Conservation (phyloP, 30 jellyfish, hydroid and myxozoan genomes). For the Aurelia sp. region DNA sequence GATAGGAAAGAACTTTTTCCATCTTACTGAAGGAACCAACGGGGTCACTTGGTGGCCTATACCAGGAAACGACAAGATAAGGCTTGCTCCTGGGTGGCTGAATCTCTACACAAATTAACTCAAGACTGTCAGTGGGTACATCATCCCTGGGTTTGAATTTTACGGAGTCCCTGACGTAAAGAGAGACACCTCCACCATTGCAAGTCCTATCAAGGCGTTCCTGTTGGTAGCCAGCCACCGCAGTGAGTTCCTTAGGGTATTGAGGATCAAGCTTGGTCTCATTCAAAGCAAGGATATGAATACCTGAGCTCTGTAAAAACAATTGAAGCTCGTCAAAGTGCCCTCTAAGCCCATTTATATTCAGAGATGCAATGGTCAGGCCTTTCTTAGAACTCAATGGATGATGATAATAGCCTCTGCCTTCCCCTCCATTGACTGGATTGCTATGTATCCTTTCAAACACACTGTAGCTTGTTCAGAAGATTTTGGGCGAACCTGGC, state of each 20-base stretch:
- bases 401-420: too few species aligned
- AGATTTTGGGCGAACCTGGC: slow-evolving; percentile 13
- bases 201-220: neutral
- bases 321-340: slow-evolving; percentile 10
- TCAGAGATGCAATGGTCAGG: slow-evolving; percentile 6
- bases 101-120: neutral
- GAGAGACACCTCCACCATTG: slow-evolving; percentile 1
- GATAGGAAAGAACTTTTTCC: too few species aligned
- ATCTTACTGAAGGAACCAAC: too few species aligned
- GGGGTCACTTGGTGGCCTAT: too few species aligned
- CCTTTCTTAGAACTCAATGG: neutral
- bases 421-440: neutral
- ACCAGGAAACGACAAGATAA: too few species aligned
- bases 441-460: neutral
- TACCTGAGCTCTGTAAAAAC: neutral
- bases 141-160: neutral
- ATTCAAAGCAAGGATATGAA: slow-evolving; percentile 8
- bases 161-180: neutral
- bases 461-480: slow-evolving; percentile 15
- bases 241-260: slow-evolving; percentile 11
- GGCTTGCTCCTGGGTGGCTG: neutral
- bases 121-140: neutral
- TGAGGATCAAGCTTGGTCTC: slow-evolving; percentile 29
- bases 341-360: slow-evolving; percentile 5
- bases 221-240: neutral